phyloP scores from a whole-genome alignment of 2,888 invertebrate species.

The Metalampra italica region DNA sequence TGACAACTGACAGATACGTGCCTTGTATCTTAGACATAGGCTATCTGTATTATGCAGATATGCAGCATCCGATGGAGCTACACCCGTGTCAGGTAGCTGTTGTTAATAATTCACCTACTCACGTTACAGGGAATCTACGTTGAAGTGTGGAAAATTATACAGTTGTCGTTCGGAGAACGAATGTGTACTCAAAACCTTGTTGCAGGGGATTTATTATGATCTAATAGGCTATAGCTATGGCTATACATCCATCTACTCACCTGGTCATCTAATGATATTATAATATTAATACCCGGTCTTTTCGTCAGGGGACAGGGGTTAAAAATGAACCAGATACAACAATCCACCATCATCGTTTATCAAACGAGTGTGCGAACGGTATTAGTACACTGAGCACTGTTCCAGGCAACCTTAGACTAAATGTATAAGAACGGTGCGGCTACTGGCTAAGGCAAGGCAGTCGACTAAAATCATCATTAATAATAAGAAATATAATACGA shows the following conservation, averaged over 20 bases:
- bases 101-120: constrained; percentile 19
- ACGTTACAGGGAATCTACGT: constrained; percentile 3
- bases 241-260: too few species aligned
- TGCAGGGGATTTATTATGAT: background rate
- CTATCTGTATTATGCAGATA: constrained; percentile 38
- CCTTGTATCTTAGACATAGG: background rate
- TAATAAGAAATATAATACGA: background rate
- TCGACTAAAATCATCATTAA: too few species aligned
- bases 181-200: constrained; percentile 2
- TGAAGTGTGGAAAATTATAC: constrained; percentile 4
- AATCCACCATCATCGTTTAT: too few species aligned
- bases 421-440: too few species aligned
- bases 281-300: too few species aligned
- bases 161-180: constrained; percentile 1
- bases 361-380: too few species aligned
- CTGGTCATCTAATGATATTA: too few species aligned
- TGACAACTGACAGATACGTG: constrained; percentile 23
- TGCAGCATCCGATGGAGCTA: constrained; percentile 12
- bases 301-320: too few species aligned
- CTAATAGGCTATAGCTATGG: background rate
- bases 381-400: too few species aligned
- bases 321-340: too few species aligned
- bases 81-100: constrained; percentile 22
- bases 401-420: too few species aligned
- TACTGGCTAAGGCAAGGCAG: too few species aligned